Base-by-base conservation (phyloP, 2,797 vertebrate genomes). In the Pseudotriccus pelzelni region DNA sequence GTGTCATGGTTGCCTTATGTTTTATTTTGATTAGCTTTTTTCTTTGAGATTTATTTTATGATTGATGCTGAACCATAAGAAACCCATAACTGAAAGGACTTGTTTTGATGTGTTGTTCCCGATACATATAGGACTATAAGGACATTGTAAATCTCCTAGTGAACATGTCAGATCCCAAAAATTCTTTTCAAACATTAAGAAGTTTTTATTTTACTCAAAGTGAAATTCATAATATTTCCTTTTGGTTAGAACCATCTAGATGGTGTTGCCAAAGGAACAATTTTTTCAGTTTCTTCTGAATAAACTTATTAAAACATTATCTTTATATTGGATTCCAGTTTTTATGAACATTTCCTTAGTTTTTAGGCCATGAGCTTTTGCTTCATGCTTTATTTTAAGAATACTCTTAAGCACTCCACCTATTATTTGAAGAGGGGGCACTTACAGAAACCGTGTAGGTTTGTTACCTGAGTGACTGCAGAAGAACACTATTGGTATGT, bases 241-340 rank as follows among this genome's bases (percentile, higher is more conserved):
- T 64, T 80, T 62, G 93, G 75, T 84, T 86, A 92, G 86, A 90
- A 52, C 59, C 49, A 50, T 94, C 49, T 87, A 93, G 73, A 73
- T 3, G 27, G 39, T 92, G 43, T 95, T 89, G 41, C 24, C 87
- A 95, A 86, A 95, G 89, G 84, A 95, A 87, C 49, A 47, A 1
- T 32, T 55, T 80, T 91, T 81, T 95, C 77, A 83, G 30, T 69
- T 87, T 79, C 7, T 87, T 90, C 63, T 79, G 91, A 96, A 94
- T 93, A 92, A 79, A 84, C 80, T 80, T 95, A 69, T n/a, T 66
- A 78, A 84, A 95, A 87, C 93, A 92, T 91, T 82, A 87, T 97
- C 90, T 47, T 91, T 90, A 81, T 83, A 90, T 84, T 64, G 78
- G 92, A 96, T 96, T 93, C 80, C 58, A 87, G 78, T 94, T 96